Evolutionary conservation across 2,797 vertebrate species (phyloP).

Genomic region (Thripadectes ignobilis): DNA sequence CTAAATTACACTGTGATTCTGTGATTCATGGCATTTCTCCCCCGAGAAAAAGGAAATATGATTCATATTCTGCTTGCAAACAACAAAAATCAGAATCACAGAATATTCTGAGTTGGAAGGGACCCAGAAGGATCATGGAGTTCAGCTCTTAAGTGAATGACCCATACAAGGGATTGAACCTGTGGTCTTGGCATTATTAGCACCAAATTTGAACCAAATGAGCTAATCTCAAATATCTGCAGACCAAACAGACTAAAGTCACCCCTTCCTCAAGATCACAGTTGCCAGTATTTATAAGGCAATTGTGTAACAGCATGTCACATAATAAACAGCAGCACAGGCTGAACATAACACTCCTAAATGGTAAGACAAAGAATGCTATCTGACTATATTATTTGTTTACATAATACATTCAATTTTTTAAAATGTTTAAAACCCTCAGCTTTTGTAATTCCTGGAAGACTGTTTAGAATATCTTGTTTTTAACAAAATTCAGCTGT

Average conservation of each 20-base stretch:
- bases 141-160: neutral
- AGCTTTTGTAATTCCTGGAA: neutral
- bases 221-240: neutral
- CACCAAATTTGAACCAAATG: neutral
- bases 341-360: neutral
- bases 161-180: neutral
- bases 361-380: neutral
- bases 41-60: neutral
- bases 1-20: neutral
- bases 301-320: accelerated
- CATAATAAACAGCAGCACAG: neutral
- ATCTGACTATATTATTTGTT: neutral
- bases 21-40: neutral
- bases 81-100: neutral
- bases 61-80: neutral
- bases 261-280: neutral
- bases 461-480: neutral
- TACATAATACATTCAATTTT: neutral
- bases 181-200: neutral
- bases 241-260: neutral
- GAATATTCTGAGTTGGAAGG: neutral
- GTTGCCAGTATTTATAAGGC: neutral
- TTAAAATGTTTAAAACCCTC: neutral
- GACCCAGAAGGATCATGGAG: neutral
- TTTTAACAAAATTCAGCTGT: neutral